These are phyloP conservation scores for Thera britannica DNA, from an alignment of 2,888 invertebrate genomes.

Conservation along the genomic window DNA sequence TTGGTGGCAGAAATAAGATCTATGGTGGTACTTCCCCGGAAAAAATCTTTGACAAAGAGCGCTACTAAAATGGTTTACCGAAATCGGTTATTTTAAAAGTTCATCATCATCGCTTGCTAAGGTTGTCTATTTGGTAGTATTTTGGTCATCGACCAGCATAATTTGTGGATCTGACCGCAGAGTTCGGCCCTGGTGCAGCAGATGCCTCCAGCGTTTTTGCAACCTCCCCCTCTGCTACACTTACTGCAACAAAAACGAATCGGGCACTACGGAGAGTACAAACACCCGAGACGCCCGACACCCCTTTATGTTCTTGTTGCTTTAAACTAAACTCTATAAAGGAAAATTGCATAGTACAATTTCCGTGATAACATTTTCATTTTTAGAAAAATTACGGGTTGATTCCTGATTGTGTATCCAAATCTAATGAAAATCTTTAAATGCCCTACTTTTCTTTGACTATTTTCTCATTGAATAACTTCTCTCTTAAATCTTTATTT, in stretches of 20 bases:
- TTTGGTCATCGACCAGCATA: background rate
- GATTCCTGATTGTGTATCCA: background rate
- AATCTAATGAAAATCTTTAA: background rate
- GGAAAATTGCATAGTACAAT: background rate
- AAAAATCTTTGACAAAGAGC: too few species aligned
- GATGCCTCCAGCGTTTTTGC: constrained; percentile 72
- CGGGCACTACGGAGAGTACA: constrained; percentile 6
- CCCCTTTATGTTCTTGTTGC: constrained; percentile 13
- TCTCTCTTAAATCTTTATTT: too few species aligned
- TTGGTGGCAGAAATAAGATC: too few species aligned
- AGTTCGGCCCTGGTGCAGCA: constrained; percentile 46
- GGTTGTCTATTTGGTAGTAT: background rate
- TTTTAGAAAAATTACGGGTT: background rate
- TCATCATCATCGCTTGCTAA: too few species aligned
- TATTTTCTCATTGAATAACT: too few species aligned
- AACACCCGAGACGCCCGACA: constrained; percentile 11
- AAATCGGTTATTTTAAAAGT: too few species aligned
- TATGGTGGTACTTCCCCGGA: too few species aligned
- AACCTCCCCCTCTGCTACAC: constrained; percentile 59
- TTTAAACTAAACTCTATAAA: constrained; percentile 2
- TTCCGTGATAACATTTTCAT: background rate
- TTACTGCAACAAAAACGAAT: constrained; percentile 55
- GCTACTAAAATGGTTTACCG: too few species aligned
- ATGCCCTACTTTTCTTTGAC: too few species aligned
- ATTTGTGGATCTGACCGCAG: constrained; percentile 2